Conservation (phyloP, 1,140 invertebrate species). For the Penaeus japonicus region DNA sequence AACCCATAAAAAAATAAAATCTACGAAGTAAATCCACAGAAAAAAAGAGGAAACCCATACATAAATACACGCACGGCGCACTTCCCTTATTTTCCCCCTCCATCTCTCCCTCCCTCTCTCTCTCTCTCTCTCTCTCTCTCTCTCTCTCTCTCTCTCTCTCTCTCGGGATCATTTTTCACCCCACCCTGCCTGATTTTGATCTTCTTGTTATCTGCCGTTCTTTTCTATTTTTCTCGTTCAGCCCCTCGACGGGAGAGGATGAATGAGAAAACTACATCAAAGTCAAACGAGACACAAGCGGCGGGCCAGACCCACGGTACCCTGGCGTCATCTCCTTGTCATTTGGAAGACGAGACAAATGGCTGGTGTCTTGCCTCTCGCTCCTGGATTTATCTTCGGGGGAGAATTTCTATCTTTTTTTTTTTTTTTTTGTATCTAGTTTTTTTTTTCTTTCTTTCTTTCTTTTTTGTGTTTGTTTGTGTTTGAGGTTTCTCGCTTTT, state of each 20-base stretch:
- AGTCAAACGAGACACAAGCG: constrained; percentile 44
- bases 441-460: background rate
- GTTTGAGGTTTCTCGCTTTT: no score
- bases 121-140: constrained; percentile 14
- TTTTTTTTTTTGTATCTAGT: background rate
- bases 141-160: background rate
- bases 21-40: no score
- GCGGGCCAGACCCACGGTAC: constrained; percentile 8
- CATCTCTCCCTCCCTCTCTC: background rate
- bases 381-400: constrained; percentile 45
- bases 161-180: background rate
- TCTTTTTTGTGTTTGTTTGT: background rate
- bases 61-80: no score
- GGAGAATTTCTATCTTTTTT: no score
- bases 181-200: constrained; percentile 53
- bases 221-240: constrained; percentile 47
- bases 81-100: no score
- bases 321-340: constrained; percentile 50
- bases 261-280: constrained; percentile 48
- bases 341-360: constrained; percentile 51
- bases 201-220: constrained; percentile 55
- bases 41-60: no score
- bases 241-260: constrained; percentile 25
- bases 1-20: no score
- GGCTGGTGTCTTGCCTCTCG: constrained; percentile 29